phyloP scores from a whole-genome alignment of 37 sponge, comb jelly and placozoan genomes.

The Agelas oroides region DNA sequence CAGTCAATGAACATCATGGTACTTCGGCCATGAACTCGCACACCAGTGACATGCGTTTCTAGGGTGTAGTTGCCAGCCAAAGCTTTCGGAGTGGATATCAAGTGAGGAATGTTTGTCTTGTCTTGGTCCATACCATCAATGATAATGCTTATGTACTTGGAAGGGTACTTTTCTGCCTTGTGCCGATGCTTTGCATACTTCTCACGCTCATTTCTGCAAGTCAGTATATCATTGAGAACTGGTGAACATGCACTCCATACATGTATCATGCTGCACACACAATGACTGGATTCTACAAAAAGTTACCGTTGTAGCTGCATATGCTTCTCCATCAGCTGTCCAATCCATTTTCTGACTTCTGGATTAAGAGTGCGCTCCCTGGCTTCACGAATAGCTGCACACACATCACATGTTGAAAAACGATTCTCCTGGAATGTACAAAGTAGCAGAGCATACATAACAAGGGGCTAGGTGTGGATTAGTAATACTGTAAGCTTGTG shows the following conservation, averaged over 20 bases:
- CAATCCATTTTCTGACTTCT: neutral
- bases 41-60: constrained; percentile 31
- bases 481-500: too few species aligned
- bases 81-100: constrained; percentile 14
- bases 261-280: neutral
- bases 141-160: constrained; percentile 30
- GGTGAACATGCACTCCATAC: neutral
- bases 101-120: constrained; percentile 27
- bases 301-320: neutral
- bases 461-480: too few species aligned
- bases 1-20: constrained; percentile 8
- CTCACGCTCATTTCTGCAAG: constrained; percentile 23
- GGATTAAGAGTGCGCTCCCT: neutral
- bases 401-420: too few species aligned
- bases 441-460: too few species aligned
- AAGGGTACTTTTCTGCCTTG: constrained; percentile 1
- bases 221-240: too few species aligned
- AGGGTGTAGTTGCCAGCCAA: neutral
- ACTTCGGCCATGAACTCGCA: constrained; percentile 1
- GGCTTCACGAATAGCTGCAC: too few species aligned
- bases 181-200: constrained; percentile 29
- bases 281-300: neutral
- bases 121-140: constrained; percentile 49
- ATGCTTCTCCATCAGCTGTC: neutral
- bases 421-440: too few species aligned